These are phyloP conservation scores for Fissipunctia ypsillon DNA, from an alignment of 2,888 invertebrate species.

Conservation along the genomic window DNA sequence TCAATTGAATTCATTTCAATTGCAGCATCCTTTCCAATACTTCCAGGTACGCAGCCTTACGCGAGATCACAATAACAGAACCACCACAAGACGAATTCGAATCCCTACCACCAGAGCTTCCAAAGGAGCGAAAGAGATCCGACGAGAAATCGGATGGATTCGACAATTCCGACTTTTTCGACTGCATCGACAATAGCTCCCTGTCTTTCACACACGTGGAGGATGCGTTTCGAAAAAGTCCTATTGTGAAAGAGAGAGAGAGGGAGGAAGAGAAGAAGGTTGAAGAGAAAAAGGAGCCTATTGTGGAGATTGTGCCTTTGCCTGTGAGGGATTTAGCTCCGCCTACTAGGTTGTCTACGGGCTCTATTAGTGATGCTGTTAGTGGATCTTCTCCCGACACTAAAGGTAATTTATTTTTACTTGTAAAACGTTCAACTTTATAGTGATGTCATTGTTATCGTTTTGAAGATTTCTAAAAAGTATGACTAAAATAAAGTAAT, in stretches of 20 bases:
- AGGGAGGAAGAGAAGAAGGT: slow-evolving; percentile 82
- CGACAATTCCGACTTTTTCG: slow-evolving; percentile 88
- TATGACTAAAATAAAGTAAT: background rate
- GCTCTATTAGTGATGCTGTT: slow-evolving; percentile 91
- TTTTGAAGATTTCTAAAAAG: background rate
- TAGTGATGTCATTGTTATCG: background rate
- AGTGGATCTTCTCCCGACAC: slow-evolving; percentile 92
- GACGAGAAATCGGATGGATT: slow-evolving; percentile 89
- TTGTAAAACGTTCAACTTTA: background rate
- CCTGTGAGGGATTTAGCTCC: slow-evolving; percentile 77
- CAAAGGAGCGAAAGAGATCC: slow-evolving; percentile 88
- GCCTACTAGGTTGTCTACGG: slow-evolving; percentile 91
- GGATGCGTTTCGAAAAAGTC: slow-evolving; percentile 88
- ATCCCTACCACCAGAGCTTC: slow-evolving; percentile 85
- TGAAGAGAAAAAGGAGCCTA: slow-evolving; percentile 74
- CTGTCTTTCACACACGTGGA: slow-evolving; percentile 88
- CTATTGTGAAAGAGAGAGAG: slow-evolving; percentile 82
- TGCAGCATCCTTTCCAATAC: slow-evolving; percentile 29
- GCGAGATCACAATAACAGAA: slow-evolving; percentile 93
- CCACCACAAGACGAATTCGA: slow-evolving; percentile 89
- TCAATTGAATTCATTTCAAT: slow-evolving; percentile 37
- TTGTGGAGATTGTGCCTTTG: slow-evolving; percentile 69
- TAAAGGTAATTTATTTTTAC: slow-evolving; percentile 78
- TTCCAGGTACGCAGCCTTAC: slow-evolving; percentile 93
- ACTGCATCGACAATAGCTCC: slow-evolving; percentile 89